These are phyloP conservation scores for Rhamnusium bicolor DNA, from an alignment of 2,888 invertebrate genomes.

Conservation along the genomic window DNA sequence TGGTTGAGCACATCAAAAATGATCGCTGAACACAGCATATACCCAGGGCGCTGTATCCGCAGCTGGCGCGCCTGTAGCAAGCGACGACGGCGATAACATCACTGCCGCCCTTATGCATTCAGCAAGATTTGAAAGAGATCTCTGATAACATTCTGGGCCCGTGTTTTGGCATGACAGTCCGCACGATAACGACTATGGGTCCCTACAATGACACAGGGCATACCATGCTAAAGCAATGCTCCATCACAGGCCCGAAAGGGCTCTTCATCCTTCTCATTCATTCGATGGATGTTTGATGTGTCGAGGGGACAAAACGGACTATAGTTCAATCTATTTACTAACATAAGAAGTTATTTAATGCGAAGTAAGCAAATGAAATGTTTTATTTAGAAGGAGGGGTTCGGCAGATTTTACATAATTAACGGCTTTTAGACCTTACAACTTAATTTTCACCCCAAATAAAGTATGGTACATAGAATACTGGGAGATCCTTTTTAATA, in stretches of 20 bases:
- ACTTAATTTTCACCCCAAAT: constrained; percentile 29
- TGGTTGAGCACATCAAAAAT: background rate
- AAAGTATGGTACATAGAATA: no score
- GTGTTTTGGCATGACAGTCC: constrained; percentile 73
- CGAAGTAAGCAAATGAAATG: constrained; percentile 42
- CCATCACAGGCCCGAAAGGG: constrained; percentile 50
- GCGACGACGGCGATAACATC: constrained; percentile 67
- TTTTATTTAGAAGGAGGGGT: background rate
- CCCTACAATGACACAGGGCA: constrained; percentile 61
- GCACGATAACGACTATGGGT: constrained; percentile 69
- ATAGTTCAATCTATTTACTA: constrained; percentile 49
- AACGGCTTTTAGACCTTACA: background rate
- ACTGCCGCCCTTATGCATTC: constrained; percentile 72
- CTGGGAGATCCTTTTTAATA: no score
- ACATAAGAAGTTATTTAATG: constrained; percentile 47
- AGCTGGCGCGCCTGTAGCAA: constrained; percentile 70
- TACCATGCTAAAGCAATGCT: constrained; percentile 30
- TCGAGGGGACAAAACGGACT: constrained; percentile 42
- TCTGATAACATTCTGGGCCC: constrained; percentile 72
- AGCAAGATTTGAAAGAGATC: constrained; percentile 73
- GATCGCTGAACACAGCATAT: constrained; percentile 12
- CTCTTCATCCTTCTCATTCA: constrained; percentile 58
- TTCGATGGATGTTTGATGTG: constrained; percentile 47
- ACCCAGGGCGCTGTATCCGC: constrained; percentile 54
- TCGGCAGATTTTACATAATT: constrained; percentile 30